These are phyloP conservation scores for Nestor notabilis DNA, from an alignment of 2,113 vertebrate genomes.

Conservation along the genomic window DNA sequence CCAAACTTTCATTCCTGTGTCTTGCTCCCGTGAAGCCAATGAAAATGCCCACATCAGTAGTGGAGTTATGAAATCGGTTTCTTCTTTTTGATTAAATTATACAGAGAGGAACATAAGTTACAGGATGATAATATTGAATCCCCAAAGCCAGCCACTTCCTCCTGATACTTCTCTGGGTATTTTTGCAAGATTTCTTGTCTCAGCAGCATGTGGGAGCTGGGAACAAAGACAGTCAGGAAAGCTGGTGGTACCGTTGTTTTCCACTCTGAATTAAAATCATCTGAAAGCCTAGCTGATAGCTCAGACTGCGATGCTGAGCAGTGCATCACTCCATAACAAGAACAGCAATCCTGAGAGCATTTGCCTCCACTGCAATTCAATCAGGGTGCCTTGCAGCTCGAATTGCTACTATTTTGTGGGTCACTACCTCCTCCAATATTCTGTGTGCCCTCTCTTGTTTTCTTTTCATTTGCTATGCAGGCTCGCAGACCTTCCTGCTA, in stretches of 20 bases:
- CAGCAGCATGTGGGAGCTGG: background rate
- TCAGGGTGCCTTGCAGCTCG: conserved; percentile 55
- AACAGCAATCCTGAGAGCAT: background rate
- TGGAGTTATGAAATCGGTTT: background rate
- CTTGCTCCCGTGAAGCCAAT: background rate
- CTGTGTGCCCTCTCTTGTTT: conserved; percentile 75
- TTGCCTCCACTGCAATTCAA: conserved; percentile 52
- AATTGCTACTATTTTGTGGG: conserved; percentile 72
- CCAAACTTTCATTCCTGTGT: background rate
- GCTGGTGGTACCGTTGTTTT: background rate
- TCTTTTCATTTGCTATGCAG: conserved; percentile 74
- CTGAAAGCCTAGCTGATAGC: conserved; percentile 1
- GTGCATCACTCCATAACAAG: background rate
- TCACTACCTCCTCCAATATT: conserved; percentile 78
- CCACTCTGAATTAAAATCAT: background rate
- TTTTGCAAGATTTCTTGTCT: background rate
- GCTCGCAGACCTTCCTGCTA: conserved; percentile 77
- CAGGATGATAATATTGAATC: background rate
- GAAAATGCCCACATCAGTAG: background rate
- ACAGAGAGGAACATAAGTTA: background rate
- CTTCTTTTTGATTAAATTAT: background rate
- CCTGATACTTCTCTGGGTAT: background rate
- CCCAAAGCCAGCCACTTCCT: background rate
- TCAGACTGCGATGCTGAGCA: background rate
- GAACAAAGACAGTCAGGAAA: conserved; percentile 17